These are phyloP conservation scores for Thinocorus orbignyianus DNA, from an alignment of 2,113 vertebrate species.

Conservation along the genomic window DNA sequence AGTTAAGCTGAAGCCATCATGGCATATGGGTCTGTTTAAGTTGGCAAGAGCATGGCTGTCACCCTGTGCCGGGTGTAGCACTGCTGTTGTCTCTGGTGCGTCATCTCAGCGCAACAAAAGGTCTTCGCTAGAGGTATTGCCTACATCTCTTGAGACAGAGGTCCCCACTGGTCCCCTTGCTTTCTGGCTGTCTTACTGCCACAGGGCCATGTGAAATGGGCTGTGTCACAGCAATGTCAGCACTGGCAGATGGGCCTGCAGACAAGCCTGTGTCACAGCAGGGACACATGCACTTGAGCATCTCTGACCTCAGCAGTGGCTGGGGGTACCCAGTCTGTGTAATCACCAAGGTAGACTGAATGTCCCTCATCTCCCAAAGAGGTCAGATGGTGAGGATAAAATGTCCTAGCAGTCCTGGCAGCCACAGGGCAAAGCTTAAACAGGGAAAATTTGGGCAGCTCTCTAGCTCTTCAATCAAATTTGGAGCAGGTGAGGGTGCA, in stretches of 20 bases:
- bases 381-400: accelerated
- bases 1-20: not conserved
- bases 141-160: not conserved
- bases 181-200: not conserved
- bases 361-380: not conserved
- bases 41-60: not conserved
- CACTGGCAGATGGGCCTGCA: not conserved
- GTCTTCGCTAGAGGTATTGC: not conserved
- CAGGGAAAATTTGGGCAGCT: not conserved
- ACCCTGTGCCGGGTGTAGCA: not conserved
- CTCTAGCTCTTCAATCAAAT: not conserved
- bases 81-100: not conserved
- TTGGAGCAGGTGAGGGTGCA: not conserved
- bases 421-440: not conserved
- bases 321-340: accelerated
- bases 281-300: not conserved
- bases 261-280: not conserved
- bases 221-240: not conserved
- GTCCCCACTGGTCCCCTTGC: not conserved
- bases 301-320: not conserved
- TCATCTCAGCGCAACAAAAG: not conserved
- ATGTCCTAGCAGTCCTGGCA: not conserved
- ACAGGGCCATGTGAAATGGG: not conserved
- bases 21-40: not conserved
- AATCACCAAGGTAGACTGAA: not conserved